Base-by-base conservation (phyloP, 2,888 invertebrate genomes). In the Idaea biselata region DNA sequence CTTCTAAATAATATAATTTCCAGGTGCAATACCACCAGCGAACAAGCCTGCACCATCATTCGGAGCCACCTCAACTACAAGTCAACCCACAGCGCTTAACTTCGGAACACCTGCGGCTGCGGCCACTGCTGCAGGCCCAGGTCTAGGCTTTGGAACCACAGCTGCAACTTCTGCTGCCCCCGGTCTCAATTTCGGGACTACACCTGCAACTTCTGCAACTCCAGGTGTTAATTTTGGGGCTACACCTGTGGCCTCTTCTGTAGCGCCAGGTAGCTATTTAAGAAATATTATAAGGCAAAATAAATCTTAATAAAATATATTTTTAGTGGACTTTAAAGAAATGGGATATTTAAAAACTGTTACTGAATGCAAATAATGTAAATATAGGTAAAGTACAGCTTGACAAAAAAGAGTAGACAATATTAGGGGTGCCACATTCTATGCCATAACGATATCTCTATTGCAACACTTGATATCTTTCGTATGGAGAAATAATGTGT, bases 151-250 rank as follows among this genome's bases (percentile, higher is more conserved):
- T n/a, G 69, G 63, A 14, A 55, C 68, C 58, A 56, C 73, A 59
- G 60, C 59, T 16, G 55, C 63, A 17, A 8, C 58, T 16, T 61
- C 60, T 11, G 58, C 70, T 0, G 55, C 74, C 17, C 58, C 71
- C 6, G 73, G 72, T 5, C 64, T 77, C 7, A 71, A 67, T 61
- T 80, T 81, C 57, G 78, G 77, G 0, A 60, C 73, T 0, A 62
- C 75, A 11, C 63, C 74, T 5, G 66, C 68, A 0, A 62, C 65
- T 0, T 16, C 68, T 0, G 60, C 58, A 1, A n/a, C 32, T 17
- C 31, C 72, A 1, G 75, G 72, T 0, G 57, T 77, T 4, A 68
- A 68, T 53, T 80, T 81, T 55, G 78, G 77, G 0, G 57, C 73
- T 0, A 64, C 76, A 6, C 61, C 74, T 6, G 25, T 25, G 5